Evolutionary conservation across 1,140 invertebrate genomes (phyloP), one percentile per base, ranked within the genome.

Genomic region (Phymorhynchus buccinoides): DNA sequence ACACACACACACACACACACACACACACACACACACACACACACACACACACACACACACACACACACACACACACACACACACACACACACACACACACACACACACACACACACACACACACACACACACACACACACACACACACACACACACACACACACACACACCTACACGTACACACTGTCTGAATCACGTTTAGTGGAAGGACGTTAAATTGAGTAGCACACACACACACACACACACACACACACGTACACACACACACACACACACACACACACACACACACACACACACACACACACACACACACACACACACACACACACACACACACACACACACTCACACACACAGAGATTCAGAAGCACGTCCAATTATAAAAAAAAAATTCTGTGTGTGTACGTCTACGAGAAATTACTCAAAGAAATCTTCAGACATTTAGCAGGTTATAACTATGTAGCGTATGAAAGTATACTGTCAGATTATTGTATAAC

Each of bases 11-110:
- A 75, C 73, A 75, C 73, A 35, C 73, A 41, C 2, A n/a, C 2
- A 32, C n/a, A 3, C 68, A 73, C 68, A n/a, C 68, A 32, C n/a
- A n/a, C 35, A 73, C 9, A n/a, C n/a, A 73, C n/a, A n/a, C 68
- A 73, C 3, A 14, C 68, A 32, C n/a, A n/a, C 41, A 39, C 32
- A 7, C 37, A 75, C 16, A 35, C 73, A 75, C 32, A 75, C 14
- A 39, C 35, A 75, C 2, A 75, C 32, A 41, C 73, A 75, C 73
- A 35, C 73, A 35, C 73, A 42, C 73, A 75, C 41, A 39, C 35
- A 75, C 73, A 75, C 73, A 75, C 73, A 39, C 35, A 75, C 41
- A 75, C 32, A 75, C 73, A 75, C 35, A 75, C 73, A 37, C 27
- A 75, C 73, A 18, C 35, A 35, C 32, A 2, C 73, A 27, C 73